Conservation (phyloP, 2,797 vertebrate genomes). For the Lutjanus campechanus region DNA sequence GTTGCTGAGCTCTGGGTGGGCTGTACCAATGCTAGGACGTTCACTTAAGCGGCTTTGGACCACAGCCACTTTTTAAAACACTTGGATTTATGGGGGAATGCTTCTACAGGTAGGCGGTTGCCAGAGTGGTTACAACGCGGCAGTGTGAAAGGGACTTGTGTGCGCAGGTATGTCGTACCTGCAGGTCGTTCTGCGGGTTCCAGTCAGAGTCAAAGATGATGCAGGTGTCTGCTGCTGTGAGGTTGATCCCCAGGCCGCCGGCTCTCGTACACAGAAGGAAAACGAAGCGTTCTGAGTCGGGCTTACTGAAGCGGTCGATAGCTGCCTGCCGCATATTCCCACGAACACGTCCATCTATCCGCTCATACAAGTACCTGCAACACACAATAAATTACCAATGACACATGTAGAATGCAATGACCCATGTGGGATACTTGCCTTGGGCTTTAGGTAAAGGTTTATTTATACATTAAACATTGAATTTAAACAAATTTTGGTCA, state of each 20-base stretch:
- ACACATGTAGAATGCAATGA: background rate
- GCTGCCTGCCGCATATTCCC: conserved; percentile 98
- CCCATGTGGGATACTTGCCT: background rate
- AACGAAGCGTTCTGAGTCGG: conserved; percentile 97
- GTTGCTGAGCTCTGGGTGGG: too few relatives aligned
- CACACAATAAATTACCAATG: conserved; percentile 1
- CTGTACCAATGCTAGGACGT: too few relatives aligned
- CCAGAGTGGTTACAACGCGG: too few relatives aligned
- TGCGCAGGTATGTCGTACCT: conserved; percentile 83
- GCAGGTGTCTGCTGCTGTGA: conserved; percentile 97
- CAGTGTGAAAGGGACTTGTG: background rate
- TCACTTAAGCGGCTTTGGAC: too few relatives aligned
- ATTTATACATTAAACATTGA: background rate
- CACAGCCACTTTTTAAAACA: too few relatives aligned
- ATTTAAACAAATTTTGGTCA: background rate
- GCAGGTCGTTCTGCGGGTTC: conserved; percentile 99
- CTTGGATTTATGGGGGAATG: too few relatives aligned
- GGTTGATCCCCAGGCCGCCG: conserved; percentile 96
- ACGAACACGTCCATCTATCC: conserved; percentile 96
- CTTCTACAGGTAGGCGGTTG: too few relatives aligned
- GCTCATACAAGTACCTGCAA: conserved; percentile 93
- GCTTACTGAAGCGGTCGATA: conserved; percentile 98
- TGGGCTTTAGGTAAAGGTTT: background rate
- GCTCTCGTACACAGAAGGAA: conserved; percentile 98
- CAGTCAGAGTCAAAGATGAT: conserved; percentile 99